Evolutionary conservation across 2,888 invertebrate genomes (phyloP).

Genomic region (Tachina lurida): DNA sequence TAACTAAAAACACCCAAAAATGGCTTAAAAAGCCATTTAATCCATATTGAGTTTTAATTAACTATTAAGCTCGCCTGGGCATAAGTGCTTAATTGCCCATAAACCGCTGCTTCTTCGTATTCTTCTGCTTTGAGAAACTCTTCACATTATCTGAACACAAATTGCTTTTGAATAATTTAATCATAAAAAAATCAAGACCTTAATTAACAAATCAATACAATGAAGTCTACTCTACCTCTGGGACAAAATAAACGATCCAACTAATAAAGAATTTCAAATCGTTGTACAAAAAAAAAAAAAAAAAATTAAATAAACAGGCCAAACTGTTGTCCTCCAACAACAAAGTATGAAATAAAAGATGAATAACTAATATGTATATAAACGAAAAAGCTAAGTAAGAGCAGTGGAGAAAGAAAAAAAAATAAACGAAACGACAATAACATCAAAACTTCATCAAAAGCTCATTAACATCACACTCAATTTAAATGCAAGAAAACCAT

Average conservation of each 20-base stretch:
- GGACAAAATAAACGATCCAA: constrained; percentile 25
- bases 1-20: background rate
- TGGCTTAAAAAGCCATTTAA: background rate
- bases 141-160: constrained; percentile 22
- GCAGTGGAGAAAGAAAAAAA: constrained; percentile 31
- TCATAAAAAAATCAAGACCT: constrained; percentile 56
- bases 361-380: constrained; percentile 23
- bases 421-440: constrained; percentile 47
- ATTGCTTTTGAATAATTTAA: constrained; percentile 50
- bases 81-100: constrained; percentile 10
- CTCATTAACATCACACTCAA: constrained; percentile 71
- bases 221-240: constrained; percentile 28
- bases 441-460: constrained; percentile 72
- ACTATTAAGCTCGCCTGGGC: background rate
- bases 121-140: background rate
- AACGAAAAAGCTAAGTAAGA: constrained; percentile 11
- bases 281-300: background rate
- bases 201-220: constrained; percentile 63
- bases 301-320: constrained; percentile 18
- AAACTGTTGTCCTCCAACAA: constrained; percentile 30
- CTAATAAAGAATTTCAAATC: constrained; percentile 49
- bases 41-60: constrained; percentile 12
- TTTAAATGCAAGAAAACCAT: constrained; percentile 67
- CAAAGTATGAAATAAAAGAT: constrained; percentile 31
- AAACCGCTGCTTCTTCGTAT: background rate